Conservation (phyloP, 2,797 vertebrate genomes). For the Sphenodon punctatus region DNA sequence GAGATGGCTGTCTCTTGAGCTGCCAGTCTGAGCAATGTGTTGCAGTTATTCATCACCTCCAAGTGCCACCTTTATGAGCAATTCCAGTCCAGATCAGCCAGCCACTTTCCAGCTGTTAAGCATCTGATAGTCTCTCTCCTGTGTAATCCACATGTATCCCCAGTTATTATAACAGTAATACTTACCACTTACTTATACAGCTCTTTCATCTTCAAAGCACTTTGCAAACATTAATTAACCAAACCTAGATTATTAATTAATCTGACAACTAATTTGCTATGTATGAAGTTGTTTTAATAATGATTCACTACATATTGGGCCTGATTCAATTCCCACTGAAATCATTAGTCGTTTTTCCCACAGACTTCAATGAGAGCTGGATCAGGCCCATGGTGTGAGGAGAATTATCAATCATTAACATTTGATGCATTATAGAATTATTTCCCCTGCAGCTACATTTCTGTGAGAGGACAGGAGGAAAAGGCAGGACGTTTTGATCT, state of each 20-base stretch:
- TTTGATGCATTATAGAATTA: neutral
- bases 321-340: neutral
- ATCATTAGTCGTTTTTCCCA: neutral
- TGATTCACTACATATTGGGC: neutral
- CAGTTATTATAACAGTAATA: conserved; percentile 23
- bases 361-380: neutral
- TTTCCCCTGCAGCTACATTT: neutral
- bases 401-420: neutral
- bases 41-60: neutral
- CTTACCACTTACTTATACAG: conserved; percentile 39
- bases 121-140: neutral
- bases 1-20: neutral
- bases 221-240: conserved; percentile 47
- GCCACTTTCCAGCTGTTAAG: neutral
- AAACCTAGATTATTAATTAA: conserved; percentile 48
- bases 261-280: conserved; percentile 25
- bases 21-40: neutral
- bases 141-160: conserved; percentile 6
- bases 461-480: neutral
- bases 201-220: conserved; percentile 53
- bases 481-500: neutral
- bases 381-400: neutral
- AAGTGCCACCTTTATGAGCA: neutral
- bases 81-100: neutral
- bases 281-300: conserved; percentile 13